Conservation (phyloP, 1,140 invertebrate genomes). For the Brachionus plicatilis region DNA sequence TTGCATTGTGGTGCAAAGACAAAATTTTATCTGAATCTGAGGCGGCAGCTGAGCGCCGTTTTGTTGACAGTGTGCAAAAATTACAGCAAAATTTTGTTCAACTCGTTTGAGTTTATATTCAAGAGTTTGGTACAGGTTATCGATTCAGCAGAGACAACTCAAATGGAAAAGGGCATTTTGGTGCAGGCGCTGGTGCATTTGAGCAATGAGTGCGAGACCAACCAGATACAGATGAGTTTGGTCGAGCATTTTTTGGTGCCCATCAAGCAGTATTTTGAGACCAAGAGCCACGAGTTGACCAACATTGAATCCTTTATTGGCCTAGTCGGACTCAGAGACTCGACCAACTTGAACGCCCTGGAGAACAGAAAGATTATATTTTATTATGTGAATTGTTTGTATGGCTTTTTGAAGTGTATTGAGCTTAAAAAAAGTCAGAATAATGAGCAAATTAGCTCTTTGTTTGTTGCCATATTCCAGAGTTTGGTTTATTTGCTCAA, state of each 20-base stretch:
- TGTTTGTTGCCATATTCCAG: not conserved
- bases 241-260: not conserved
- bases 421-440: not conserved
- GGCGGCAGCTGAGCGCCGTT: conserved; percentile 11
- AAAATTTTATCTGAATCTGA: not conserved
- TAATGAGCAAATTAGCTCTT: not conserved
- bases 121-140: not conserved
- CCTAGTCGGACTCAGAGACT: not conserved
- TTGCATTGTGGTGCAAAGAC: not conserved
- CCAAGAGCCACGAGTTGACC: not conserved
- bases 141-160: not conserved
- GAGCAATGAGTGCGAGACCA: conserved; percentile 1
- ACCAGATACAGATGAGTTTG: not conserved
- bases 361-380: conserved; percentile 25
- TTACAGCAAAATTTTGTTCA: not conserved
- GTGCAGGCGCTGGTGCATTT: conserved; percentile 30
- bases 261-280: not conserved
- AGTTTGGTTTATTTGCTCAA: conserved; percentile 1
- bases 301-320: not conserved
- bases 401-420: conserved; percentile 9
- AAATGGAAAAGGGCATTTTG: conserved; percentile 29
- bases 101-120: not conserved
- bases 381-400: conserved; percentile 27
- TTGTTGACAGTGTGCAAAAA: conserved; percentile 22
- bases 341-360: not conserved